These are phyloP conservation scores for Gymnosoma rotundatum DNA, from an alignment of 2,888 invertebrate species.

Conservation along the genomic window DNA sequence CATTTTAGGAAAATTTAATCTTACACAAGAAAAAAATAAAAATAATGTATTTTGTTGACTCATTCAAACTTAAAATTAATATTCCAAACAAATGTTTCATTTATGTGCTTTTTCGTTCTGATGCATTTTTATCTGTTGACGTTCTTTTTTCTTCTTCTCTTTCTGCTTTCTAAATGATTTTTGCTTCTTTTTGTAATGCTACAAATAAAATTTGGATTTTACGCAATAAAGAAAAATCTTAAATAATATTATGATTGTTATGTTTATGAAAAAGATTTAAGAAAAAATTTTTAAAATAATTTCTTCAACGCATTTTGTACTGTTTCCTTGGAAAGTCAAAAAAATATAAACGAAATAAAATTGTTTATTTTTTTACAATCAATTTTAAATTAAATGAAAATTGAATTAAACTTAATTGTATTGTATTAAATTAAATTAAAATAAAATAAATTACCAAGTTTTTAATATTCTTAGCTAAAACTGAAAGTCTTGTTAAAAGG, in stretches of 20 bases:
- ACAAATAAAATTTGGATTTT: background rate
- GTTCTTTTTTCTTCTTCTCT: background rate
- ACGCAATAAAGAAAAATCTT: background rate
- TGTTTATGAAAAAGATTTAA: conserved; percentile 20
- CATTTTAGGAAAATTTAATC: conserved; percentile 31
- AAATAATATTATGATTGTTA: conserved; percentile 21
- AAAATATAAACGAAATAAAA: background rate
- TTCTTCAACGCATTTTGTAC: conserved; percentile 1
- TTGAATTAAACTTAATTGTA: background rate
- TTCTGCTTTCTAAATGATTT: background rate
- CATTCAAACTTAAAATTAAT: conserved; percentile 53
- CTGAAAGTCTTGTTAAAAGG: too few relatives aligned
- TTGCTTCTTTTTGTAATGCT: background rate
- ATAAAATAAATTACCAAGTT: too few relatives aligned
- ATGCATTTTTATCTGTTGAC: conserved; percentile 22
- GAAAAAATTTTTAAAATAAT: background rate
- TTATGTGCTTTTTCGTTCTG: conserved; percentile 11
- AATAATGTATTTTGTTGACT: conserved; percentile 14
- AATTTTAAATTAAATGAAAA: background rate
- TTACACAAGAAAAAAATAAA: background rate
- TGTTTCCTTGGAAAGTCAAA: conserved; percentile 7
- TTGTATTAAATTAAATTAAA: too few relatives aligned
- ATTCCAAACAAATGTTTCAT: conserved; percentile 50
- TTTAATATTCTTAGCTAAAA: too few relatives aligned
- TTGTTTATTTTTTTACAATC: conserved; percentile 19